A percentile compares a stretch with the other conserved stretches of the same genome.
Evolutionary conservation across 2,113 vertebrate genomes (phyloP).

Genomic region (Peromyscus californicus): DNA sequence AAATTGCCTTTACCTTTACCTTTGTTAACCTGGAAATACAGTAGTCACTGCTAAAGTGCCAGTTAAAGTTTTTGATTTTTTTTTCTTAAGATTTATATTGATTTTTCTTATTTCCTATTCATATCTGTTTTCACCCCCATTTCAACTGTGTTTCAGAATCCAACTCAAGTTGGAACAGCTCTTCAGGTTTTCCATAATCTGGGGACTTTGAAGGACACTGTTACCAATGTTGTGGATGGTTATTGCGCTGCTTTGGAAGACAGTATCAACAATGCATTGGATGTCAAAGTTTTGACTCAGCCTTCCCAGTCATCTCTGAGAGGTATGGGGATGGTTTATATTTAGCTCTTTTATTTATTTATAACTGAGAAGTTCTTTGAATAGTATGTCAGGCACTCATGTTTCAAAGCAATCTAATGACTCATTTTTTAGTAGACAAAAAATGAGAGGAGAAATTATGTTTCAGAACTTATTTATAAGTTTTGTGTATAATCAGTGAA

Average conservation of each 20-base stretch:
- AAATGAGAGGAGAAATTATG: slow-evolving; percentile 78
- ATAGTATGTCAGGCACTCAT: slow-evolving; percentile 71
- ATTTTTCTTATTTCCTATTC: slow-evolving; percentile 29
- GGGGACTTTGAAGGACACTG: slow-evolving; percentile 93
- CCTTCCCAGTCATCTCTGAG: slow-evolving; percentile 89
- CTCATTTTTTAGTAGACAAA: slow-evolving; percentile 80
- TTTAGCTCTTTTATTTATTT: slow-evolving; percentile 68
- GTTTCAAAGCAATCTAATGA: slow-evolving; percentile 80
- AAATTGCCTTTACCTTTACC: slow-evolving; percentile 28
- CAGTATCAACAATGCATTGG: slow-evolving; percentile 92
- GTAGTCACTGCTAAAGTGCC: neutral
- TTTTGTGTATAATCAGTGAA: slow-evolving; percentile 77
- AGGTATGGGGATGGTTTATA: slow-evolving; percentile 87
- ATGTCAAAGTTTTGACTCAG: slow-evolving; percentile 96
- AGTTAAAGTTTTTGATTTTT: neutral
- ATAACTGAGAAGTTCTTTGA: slow-evolving; percentile 67
- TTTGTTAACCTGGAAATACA: slow-evolving; percentile 62
- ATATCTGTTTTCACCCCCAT: neutral
- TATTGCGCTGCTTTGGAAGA: slow-evolving; percentile 93
- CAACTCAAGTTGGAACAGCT: slow-evolving; percentile 97
- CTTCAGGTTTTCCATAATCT: slow-evolving; percentile 98
- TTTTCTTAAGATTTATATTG: neutral
- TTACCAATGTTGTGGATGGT: slow-evolving; percentile 92
- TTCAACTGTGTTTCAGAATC: slow-evolving; percentile 88
- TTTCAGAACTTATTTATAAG: slow-evolving; percentile 77